These are phyloP conservation scores for Oreochromis aureus DNA, from an alignment of 2,113 vertebrate genomes.

Conservation along the genomic window DNA sequence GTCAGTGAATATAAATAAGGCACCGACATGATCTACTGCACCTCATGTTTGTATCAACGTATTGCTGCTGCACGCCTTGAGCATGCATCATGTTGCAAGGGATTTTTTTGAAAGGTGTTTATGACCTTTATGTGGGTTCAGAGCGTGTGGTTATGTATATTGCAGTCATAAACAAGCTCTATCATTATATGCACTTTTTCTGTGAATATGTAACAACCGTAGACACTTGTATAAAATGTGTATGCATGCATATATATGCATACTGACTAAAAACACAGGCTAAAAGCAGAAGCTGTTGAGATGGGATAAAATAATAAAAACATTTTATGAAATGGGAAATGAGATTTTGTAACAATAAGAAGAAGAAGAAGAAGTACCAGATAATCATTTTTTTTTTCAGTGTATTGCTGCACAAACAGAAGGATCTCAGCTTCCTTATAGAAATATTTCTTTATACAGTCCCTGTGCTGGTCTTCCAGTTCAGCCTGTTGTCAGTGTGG, in stretches of 20 bases:
- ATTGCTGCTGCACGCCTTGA: not conserved
- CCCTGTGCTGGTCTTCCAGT: not conserved
- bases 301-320: not conserved
- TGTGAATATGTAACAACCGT: not conserved
- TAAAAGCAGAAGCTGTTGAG: not conserved
- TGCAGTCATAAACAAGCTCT: not conserved
- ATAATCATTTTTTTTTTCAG: not conserved
- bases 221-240: not conserved
- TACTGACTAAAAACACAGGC: not conserved
- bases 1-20: slow-evolving; percentile 27
- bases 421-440: not conserved
- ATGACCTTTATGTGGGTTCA: not conserved
- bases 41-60: not conserved
- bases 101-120: not conserved
- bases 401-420: not conserved
- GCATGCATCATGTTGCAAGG: not conserved
- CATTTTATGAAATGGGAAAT: not conserved
- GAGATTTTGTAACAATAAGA: not conserved
- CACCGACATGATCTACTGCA: not conserved
- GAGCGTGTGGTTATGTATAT: not conserved
- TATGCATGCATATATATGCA: not conserved
- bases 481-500: not conserved
- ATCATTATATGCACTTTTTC: not conserved
- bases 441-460: not conserved
- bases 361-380: not conserved